Evolutionary conservation across 2,888 invertebrate genomes (phyloP).

Genomic region (Cheilosia grossa): DNA sequence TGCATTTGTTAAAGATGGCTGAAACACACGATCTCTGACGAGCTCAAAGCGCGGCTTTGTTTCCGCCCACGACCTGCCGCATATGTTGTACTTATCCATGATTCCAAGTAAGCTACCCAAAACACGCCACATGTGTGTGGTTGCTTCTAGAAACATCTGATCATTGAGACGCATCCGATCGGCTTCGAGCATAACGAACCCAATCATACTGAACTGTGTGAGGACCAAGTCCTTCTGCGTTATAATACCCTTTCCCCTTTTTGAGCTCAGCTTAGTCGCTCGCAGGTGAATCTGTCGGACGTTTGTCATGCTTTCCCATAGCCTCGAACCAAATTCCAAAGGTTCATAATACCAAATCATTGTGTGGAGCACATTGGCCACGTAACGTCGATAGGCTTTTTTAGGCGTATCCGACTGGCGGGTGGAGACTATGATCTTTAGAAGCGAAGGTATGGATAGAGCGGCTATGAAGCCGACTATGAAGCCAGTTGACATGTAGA

Average conservation of each 20-base stretch:
- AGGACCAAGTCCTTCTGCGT: conserved; percentile 93
- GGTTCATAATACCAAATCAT: no score
- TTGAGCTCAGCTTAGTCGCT: conserved; percentile 85
- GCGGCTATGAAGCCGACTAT: no score
- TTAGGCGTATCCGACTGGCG: no score
- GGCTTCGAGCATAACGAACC: conserved; percentile 87
- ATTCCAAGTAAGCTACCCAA: conserved; percentile 92
- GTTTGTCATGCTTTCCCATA: conserved; percentile 87
- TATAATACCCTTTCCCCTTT: conserved; percentile 83
- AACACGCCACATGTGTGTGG: conserved; percentile 92
- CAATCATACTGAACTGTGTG: conserved; percentile 94
- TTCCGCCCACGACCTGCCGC: conserved; percentile 86
- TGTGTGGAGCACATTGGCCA: no score
- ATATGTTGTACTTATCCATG: conserved; percentile 91
- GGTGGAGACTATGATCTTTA: no score
- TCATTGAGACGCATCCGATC: conserved; percentile 87
- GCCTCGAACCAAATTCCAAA: conserved; percentile 83
- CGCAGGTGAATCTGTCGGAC: conserved; percentile 88
- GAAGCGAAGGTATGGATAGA: no score
- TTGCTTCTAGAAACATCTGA: conserved; percentile 88
- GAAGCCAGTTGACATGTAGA: no score
- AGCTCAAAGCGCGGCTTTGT: conserved; percentile 84
- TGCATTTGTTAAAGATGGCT: conserved; percentile 86
- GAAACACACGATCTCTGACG: conserved; percentile 86
- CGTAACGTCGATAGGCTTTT: no score